A percentile compares a stretch with the other conserved stretches of the same genome.
phyloP scores from a whole-genome alignment of 37 sponge, comb jelly and placozoan genomes.

The Cladorhizidae sp. region DNA sequence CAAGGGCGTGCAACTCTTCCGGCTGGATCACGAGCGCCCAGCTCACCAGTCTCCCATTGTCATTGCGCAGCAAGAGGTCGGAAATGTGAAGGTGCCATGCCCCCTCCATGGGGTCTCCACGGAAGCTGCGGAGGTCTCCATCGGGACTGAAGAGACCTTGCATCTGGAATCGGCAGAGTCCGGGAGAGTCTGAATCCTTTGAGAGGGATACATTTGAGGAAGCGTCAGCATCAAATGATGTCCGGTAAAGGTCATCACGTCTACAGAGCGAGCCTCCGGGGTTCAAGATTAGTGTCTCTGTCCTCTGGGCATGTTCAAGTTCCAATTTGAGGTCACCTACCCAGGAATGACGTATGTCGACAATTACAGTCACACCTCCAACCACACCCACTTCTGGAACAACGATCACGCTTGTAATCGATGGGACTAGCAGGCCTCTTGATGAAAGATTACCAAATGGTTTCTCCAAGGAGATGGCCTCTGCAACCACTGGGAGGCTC shows the following conservation, averaged over 20 bases:
- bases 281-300: conserved; percentile 59
- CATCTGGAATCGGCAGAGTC: conserved; percentile 74
- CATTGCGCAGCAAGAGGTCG: conserved; percentile 63
- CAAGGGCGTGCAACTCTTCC: conserved; percentile 57
- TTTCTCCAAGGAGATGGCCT: conserved; percentile 47
- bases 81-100: conserved; percentile 80
- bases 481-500: conserved; percentile 59
- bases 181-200: conserved; percentile 61
- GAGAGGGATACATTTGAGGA: conserved; percentile 50
- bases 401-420: conserved; percentile 55
- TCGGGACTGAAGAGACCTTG: conserved; percentile 78
- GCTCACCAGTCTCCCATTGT: conserved; percentile 75
- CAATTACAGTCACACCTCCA: conserved; percentile 73
- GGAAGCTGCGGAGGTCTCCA: conserved; percentile 62
- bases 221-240: conserved; percentile 66
- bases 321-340: conserved; percentile 84
- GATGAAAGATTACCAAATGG: conserved; percentile 60
- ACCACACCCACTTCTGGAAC: conserved; percentile 43
- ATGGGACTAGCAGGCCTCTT: conserved; percentile 34
- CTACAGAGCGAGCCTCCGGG: conserved; percentile 80
- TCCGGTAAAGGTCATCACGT: conserved; percentile 60
- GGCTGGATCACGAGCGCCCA: conserved; percentile 88
- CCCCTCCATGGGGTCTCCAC: conserved; percentile 55
- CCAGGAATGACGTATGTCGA: conserved; percentile 91
- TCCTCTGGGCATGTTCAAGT: conserved; percentile 66